Evolutionary conservation across 1,140 invertebrate species (phyloP).

Genomic region (Megalopta genalis): DNA sequence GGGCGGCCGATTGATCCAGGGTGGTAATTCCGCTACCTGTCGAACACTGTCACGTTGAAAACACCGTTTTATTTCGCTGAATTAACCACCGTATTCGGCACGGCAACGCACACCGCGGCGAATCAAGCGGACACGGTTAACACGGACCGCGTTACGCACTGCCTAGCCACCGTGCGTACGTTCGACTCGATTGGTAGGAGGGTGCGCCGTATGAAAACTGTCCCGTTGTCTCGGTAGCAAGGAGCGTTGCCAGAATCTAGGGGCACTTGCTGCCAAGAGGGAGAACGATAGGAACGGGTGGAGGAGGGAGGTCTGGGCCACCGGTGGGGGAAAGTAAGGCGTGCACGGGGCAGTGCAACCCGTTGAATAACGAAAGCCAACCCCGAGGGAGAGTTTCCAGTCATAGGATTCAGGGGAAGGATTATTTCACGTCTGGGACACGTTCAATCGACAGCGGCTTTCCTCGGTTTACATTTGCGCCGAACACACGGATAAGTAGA

Average conservation of each 20-base stretch:
- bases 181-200: slow-evolving; percentile 44
- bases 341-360: slow-evolving; percentile 23
- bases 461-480: background rate
- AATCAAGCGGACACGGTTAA: background rate
- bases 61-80: slow-evolving; percentile 25
- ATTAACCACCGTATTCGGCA: slow-evolving; percentile 15
- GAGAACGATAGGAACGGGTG: slow-evolving; percentile 1
- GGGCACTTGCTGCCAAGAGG: slow-evolving; percentile 26
- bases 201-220: slow-evolving; percentile 68
- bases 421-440: background rate
- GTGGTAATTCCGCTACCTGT: slow-evolving; percentile 24
- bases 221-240: slow-evolving; percentile 57
- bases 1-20: slow-evolving; percentile 3
- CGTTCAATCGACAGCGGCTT: background rate
- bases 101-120: slow-evolving; percentile 7
- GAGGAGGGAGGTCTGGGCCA: background rate
- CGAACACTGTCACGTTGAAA: slow-evolving; percentile 36
- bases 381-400: background rate
- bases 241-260: slow-evolving; percentile 46
- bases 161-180: background rate
- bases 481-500: too few relatives aligned
- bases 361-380: slow-evolving; percentile 19
- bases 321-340: slow-evolving; percentile 26
- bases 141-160: slow-evolving; percentile 17
- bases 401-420: background rate